Evolutionary conservation across 1,140 invertebrate genomes (phyloP).

Genomic region (Chionoecetes opilio): DNA sequence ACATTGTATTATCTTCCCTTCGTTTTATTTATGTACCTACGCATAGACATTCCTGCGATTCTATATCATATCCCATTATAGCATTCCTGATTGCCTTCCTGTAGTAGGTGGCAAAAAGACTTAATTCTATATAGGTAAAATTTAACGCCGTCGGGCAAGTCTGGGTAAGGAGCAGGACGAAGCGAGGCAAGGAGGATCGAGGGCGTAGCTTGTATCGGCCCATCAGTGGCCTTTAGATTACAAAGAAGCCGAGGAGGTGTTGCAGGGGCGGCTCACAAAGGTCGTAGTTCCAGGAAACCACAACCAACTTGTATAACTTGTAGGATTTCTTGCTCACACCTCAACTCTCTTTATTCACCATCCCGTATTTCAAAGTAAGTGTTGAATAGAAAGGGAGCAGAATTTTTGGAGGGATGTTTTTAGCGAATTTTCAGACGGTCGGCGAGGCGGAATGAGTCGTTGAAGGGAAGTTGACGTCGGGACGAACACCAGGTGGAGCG

Average conservation of each 20-base stretch:
- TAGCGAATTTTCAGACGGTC: background rate
- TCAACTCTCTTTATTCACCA: background rate
- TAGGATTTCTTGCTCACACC: background rate
- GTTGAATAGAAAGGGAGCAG: background rate
- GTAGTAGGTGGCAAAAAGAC: too few relatives aligned
- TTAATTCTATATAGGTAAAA: too few relatives aligned
- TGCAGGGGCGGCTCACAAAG: background rate
- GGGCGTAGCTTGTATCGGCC: background rate
- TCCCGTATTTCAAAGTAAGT: background rate
- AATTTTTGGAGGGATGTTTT: background rate
- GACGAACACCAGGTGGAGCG: background rate
- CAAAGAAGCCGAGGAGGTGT: background rate
- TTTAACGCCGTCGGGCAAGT: too few relatives aligned
- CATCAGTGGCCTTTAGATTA: slow-evolving; percentile 6
- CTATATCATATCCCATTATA: background rate
- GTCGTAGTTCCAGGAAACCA: background rate
- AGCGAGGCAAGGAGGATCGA: background rate
- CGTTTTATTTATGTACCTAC: background rate
- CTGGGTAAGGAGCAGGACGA: too few relatives aligned
- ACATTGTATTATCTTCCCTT: too few relatives aligned
- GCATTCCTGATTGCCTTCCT: too few relatives aligned
- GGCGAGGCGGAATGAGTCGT: background rate
- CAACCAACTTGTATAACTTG: background rate
- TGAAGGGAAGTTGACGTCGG: background rate
- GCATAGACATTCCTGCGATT: slow-evolving; percentile 14